Evolutionary conservation across 2,888 invertebrate genomes (phyloP).

Genomic region (Trichopoda pennipes): DNA sequence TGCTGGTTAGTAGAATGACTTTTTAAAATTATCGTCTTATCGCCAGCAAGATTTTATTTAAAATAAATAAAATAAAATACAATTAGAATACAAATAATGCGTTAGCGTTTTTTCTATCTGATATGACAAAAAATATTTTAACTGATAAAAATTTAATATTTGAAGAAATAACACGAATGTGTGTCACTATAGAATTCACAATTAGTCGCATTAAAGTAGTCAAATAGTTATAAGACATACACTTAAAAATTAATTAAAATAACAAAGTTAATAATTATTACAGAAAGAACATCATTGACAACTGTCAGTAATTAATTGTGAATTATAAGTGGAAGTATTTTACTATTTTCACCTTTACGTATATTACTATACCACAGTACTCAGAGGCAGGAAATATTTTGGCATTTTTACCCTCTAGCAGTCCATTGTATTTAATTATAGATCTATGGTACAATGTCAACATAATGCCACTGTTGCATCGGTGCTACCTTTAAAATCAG

Average conservation of each 20-base stretch:
- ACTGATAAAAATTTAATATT: too few relatives aligned
- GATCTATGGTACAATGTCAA: constrained; percentile 71
- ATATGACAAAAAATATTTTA: too few relatives aligned
- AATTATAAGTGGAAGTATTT: too few relatives aligned
- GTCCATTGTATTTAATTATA: constrained; percentile 71
- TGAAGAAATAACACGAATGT: too few relatives aligned
- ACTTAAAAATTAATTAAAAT: too few relatives aligned
- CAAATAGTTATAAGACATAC: not conserved
- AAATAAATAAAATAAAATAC: too few relatives aligned
- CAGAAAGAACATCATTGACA: not conserved
- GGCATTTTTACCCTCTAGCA: constrained; percentile 70
- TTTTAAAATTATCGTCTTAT: too few relatives aligned
- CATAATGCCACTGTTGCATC: constrained; percentile 73
- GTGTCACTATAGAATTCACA: not conserved
- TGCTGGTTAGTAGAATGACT: too few relatives aligned
- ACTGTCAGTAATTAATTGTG: not conserved
- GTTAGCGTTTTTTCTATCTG: too few relatives aligned
- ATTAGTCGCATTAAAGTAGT: constrained; percentile 17
- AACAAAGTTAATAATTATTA: constrained; percentile 10
- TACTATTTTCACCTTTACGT: not conserved
- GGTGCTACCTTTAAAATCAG: constrained; percentile 58
- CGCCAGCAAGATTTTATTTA: too few relatives aligned
- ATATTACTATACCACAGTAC: not conserved
- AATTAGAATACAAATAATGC: too few relatives aligned
- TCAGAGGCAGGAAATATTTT: constrained; percentile 68